A percentile compares a stretch with the other conserved stretches of the same genome.
phyloP scores from a whole-genome alignment of 2,113 vertebrate genomes.

The Tupaia tana region DNA sequence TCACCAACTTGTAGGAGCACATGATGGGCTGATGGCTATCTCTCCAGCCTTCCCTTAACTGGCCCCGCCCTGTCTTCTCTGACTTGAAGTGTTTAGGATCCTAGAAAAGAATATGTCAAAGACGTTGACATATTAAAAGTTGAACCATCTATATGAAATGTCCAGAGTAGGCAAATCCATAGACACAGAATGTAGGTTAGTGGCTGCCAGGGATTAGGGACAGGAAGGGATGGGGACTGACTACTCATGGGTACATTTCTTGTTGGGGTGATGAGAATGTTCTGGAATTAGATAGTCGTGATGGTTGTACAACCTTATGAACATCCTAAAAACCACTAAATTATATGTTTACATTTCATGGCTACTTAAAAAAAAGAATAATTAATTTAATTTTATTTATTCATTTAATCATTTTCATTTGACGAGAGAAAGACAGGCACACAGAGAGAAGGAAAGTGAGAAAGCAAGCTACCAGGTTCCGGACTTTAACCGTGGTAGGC shows the following conservation, averaged over 20 bases:
- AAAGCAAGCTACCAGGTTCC: too few species aligned
- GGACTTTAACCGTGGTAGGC: too few species aligned
- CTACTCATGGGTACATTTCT: neutral
- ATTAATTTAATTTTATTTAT: too few species aligned
- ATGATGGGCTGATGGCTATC: constrained; percentile 95
- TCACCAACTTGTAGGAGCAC: constrained; percentile 99
- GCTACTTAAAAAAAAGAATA: too few species aligned
- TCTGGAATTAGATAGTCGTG: too few species aligned
- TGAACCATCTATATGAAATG: neutral
- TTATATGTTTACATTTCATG: neutral
- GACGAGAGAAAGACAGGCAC: too few species aligned
- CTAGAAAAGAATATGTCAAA: constrained; percentile 83
- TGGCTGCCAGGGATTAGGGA: neutral
- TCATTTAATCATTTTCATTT: too few species aligned
- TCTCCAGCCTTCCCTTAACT: constrained; percentile 96
- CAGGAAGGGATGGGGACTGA: neutral
- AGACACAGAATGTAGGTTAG: neutral
- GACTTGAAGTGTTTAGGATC: constrained; percentile 96
- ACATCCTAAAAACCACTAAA: neutral
- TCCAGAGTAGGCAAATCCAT: neutral
- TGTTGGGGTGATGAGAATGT: neutral
- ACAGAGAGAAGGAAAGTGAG: too few species aligned
- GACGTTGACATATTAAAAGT: constrained; percentile 20
- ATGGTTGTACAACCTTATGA: neutral
- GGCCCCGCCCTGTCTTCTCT: constrained; percentile 95